Conservation (phyloP, 2,888 invertebrate species). For the Arctia plantaginis region DNA sequence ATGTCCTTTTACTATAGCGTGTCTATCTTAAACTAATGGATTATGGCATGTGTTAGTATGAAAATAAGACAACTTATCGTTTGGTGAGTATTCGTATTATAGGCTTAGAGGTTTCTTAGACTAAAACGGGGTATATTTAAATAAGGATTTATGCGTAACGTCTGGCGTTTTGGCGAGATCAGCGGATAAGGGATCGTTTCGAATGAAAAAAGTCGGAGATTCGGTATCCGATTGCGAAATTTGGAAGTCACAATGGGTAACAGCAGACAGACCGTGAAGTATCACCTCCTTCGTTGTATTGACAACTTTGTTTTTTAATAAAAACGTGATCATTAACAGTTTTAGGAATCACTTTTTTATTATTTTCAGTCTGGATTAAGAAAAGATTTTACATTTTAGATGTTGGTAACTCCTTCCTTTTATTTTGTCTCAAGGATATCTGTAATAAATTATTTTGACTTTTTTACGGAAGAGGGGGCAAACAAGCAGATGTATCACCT, state of each 20-base stretch:
- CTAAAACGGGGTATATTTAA: slow-evolving; percentile 79
- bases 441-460: background rate
- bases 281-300: slow-evolving; percentile 59
- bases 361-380: slow-evolving; percentile 27
- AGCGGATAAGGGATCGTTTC: slow-evolving; percentile 78
- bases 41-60: slow-evolving; percentile 52
- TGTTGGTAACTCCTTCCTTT: background rate
- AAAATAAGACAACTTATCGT: slow-evolving; percentile 51
- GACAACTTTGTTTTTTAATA: slow-evolving; percentile 46
- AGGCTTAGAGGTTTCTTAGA: slow-evolving; percentile 53
- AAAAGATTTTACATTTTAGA: background rate
- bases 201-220: slow-evolving; percentile 73
- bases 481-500: no score
- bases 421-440: background rate
- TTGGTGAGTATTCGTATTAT: slow-evolving; percentile 42
- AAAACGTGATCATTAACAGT: slow-evolving; percentile 50
- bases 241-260: slow-evolving; percentile 69
- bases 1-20: slow-evolving; percentile 48
- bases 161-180: slow-evolving; percentile 85
- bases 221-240: slow-evolving; percentile 66
- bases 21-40: slow-evolving; percentile 46
- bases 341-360: slow-evolving; percentile 44
- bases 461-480: no score
- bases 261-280: slow-evolving; percentile 60
- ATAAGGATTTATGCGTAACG: slow-evolving; percentile 86